phyloP scores from a whole-genome alignment of 37 sponge, comb jelly and placozoan species.

The Lycopodina hypogea region DNA sequence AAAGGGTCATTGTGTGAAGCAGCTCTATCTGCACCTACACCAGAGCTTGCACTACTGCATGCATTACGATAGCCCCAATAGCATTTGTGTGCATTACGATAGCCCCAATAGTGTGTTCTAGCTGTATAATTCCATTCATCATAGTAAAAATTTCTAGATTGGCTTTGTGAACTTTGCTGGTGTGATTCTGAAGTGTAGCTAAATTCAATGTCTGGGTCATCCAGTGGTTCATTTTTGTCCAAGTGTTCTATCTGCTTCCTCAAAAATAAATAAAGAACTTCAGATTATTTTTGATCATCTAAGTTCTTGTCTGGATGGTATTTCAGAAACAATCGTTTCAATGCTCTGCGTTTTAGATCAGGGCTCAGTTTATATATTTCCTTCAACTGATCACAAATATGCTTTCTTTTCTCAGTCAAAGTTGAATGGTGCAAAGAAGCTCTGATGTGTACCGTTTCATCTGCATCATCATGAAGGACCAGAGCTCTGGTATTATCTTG shows the following conservation, averaged over 20 bases:
- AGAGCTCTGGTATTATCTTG: background rate
- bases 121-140: background rate
- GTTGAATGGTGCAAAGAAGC: too few species aligned
- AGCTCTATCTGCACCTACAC: too few species aligned
- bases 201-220: conserved; percentile 5
- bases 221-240: conserved; percentile 6
- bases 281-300: conserved; percentile 9
- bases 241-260: conserved; percentile 11
- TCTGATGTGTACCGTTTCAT: background rate
- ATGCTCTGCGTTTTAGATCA: conserved; percentile 28
- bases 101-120: background rate
- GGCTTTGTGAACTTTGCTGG: background rate
- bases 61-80: too few species aligned
- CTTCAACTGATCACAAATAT: conserved; percentile 13
- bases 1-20: background rate
- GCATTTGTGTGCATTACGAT: background rate
- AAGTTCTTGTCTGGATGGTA: conserved; percentile 66
- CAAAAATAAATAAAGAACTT: conserved; percentile 46
- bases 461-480: conserved; percentile 1
- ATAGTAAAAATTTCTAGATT: background rate
- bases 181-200: background rate
- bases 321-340: conserved; percentile 38
- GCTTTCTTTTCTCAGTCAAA: background rate
- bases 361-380: conserved; percentile 29
- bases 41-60: too few species aligned